A percentile compares a stretch with the other conserved stretches of the same genome.
Conservation (phyloP, 35 echinoderm and acorn worm genomes). For the Patiria miniata region DNA sequence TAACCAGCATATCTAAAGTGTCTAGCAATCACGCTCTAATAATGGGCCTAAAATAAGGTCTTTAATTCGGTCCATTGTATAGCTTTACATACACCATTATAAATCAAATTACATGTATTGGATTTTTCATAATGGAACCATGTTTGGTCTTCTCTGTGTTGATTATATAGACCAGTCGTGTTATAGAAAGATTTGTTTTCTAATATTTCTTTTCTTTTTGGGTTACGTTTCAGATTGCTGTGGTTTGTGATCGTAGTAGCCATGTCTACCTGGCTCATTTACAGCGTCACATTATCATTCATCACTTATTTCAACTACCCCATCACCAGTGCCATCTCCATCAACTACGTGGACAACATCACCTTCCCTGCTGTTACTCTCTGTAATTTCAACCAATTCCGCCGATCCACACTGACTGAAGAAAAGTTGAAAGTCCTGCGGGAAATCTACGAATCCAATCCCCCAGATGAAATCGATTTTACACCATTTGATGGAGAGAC, state of each 20-base stretch:
- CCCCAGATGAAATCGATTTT: background rate
- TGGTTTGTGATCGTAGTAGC: background rate
- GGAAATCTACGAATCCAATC: background rate
- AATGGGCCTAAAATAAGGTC: no score
- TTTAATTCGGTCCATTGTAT: no score
- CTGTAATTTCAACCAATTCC: slow-evolving; percentile 42
- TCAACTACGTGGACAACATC: background rate
- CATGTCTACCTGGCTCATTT: background rate
- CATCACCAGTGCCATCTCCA: background rate
- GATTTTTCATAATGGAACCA: no score
- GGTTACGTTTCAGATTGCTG: background rate
- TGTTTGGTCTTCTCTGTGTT: no score
- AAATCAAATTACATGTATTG: no score
- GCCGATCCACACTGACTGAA: background rate
- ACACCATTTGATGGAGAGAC: no score
- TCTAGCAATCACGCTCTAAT: no score
- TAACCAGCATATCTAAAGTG: no score
- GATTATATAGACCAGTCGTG: no score
- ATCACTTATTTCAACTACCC: background rate
- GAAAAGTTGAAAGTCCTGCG: background rate
- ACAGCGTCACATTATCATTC: background rate
- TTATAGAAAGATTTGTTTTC: no score
- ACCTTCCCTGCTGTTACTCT: slow-evolving; percentile 43
- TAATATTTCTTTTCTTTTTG: no score
- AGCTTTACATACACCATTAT: no score